Base-by-base conservation (phyloP, 2,888 invertebrate genomes). In the Thymelicus lineola region DNA sequence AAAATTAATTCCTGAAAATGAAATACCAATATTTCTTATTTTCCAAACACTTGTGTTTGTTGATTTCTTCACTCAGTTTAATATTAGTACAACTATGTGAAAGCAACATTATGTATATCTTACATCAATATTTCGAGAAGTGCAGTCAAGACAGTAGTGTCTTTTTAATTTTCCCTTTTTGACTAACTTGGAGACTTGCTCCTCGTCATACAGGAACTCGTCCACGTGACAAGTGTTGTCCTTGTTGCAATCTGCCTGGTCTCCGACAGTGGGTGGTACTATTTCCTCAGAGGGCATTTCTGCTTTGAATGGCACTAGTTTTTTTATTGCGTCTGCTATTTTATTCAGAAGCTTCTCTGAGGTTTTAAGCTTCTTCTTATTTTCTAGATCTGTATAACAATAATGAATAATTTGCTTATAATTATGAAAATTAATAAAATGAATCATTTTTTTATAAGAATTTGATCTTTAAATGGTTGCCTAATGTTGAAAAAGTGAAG, bases 161-260 rank as follows among this genome's bases (percentile, higher is more conserved):
- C 83, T 84, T 67, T 83, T 82, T 15, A 93, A 68, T 81, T 87
- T 89, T 36, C 87, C 89, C 42, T 81, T 76, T 74, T 87, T 84
- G 1, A 86, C 83, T 48, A 93, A 76, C 10, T 85, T 75, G 63
- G 96, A 95, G 12, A 96, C 86, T 72, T 95, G 93, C 15, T 94
- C 93, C 72, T 96, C 96, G 76, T 95, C 95, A 88, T 95, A 96
- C 0, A 97, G 89, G 80, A 97, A 97, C 55, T 95, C 95, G 87
- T 97, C 97, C 0, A 97, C 92, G 62, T 68, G 68, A 15, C 62
- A 57, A 3, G 95, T 95, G 66, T 94, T 93, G 3, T 82, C 77
- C 28, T 88, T 84, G 73, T 91, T 90, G 75, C 95, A 95, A 78
- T 95, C 95, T 10, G 95, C 86, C 83, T 94, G 94, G 64, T 90